Percentiles rank a stretch among this genome's conserved stretches.
Evolutionary conservation across 2,888 invertebrate genomes (phyloP).

Genomic region (Cerceris ruficornis): DNA sequence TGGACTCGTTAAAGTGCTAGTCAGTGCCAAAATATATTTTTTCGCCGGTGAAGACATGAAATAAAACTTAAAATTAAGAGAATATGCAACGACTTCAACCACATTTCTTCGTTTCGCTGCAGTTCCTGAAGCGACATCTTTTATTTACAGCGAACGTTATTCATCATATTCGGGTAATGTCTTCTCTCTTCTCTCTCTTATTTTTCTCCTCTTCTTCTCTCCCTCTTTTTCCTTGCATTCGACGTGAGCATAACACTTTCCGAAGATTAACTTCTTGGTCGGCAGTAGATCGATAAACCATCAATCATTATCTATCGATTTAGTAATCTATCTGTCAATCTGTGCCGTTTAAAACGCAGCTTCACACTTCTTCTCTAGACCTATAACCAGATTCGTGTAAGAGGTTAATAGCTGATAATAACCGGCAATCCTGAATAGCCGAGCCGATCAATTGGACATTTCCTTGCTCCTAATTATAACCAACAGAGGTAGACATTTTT

Average conservation of each 20-base stretch:
- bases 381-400: too few relatives aligned
- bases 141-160: conserved; percentile 8
- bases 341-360: conserved; percentile 4
- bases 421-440: background rate
- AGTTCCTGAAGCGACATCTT: background rate
- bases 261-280: conserved; percentile 34
- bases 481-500: too few relatives aligned
- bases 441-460: background rate
- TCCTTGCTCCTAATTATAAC: background rate
- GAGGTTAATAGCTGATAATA: background rate
- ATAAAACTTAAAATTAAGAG: too few relatives aligned
- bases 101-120: background rate
- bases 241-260: conserved; percentile 31
- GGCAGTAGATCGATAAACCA: conserved; percentile 30
- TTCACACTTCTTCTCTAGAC: conserved; percentile 15
- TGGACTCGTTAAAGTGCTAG: conserved; percentile 9
- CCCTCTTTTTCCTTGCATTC: conserved; percentile 17
- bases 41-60: background rate
- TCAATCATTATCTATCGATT: conserved; percentile 53
- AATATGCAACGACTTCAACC: too few relatives aligned
- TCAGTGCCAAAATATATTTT: background rate
- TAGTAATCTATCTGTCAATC: conserved; percentile 30
- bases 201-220: conserved; percentile 18
- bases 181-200: conserved; percentile 46
- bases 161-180: conserved; percentile 20